Percentiles rank a stretch among this genome's conserved stretches.
Conservation (phyloP, 2,888 invertebrate species). For the Leptopilina syphax region DNA sequence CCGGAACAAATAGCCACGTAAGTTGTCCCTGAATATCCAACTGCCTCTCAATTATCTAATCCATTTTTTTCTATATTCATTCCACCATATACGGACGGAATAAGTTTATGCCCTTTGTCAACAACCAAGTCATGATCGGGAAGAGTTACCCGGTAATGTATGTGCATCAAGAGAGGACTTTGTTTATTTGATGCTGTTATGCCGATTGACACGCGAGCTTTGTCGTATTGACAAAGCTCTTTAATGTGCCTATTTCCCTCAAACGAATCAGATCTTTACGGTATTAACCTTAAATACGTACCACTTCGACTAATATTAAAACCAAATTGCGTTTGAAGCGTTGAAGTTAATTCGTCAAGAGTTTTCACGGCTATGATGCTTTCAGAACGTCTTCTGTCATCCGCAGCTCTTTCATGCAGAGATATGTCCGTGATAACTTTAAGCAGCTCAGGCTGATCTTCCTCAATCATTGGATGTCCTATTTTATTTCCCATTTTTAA, state of each 20-base stretch:
- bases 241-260: conserved; percentile 61
- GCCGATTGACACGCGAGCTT: conserved; percentile 69
- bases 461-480: too few relatives aligned
- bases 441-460: too few relatives aligned
- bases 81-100: too few relatives aligned
- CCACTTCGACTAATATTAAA: conserved; percentile 56
- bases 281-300: conserved; percentile 53
- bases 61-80: too few relatives aligned
- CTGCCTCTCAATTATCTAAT: too few relatives aligned
- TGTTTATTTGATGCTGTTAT: conserved; percentile 72
- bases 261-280: conserved; percentile 49
- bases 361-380: conserved; percentile 54
- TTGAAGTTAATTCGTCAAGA: conserved; percentile 51
- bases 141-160: conserved; percentile 60
- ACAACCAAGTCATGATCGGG: conserved; percentile 69
- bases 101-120: conserved; percentile 62
- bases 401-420: too few relatives aligned
- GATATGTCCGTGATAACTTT: too few relatives aligned
- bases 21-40: too few relatives aligned
- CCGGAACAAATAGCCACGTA: too few relatives aligned
- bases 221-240: conserved; percentile 66
- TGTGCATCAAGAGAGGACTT: conserved; percentile 66
- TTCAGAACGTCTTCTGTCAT: too few relatives aligned
- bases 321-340: conserved; percentile 47
- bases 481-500: too few relatives aligned